Base-by-base conservation (phyloP, 2,888 invertebrate genomes). In the Anticlea derivata region DNA sequence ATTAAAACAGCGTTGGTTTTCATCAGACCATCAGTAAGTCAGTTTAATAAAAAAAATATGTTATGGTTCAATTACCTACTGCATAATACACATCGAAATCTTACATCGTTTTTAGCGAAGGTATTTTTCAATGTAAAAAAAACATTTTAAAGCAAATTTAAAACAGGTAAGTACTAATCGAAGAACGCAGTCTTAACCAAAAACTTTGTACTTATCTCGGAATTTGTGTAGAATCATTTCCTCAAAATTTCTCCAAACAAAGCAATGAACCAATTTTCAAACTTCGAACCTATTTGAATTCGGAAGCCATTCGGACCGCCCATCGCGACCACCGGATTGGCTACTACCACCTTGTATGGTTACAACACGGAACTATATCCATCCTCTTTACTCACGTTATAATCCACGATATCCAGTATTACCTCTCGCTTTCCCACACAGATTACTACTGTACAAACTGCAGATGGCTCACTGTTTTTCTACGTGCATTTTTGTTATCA, bases 391-490 rank as follows among this genome's bases (percentile, higher is more conserved):
- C 66, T 54, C 82, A 7, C 60, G 60, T 12, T n/a, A 46, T 47
- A 53, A 58, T 55, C 39, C 40, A 46, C 35, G 50, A 41, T 44
- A 22, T n/a, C 37, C 34, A 29, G 39, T 12, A 63, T 37, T 39
- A 61, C 45, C 50, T 85, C 83, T 74, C 82, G 52, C 64, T 88
- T 73, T 49, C 61, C 39, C 83, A 41, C 68, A 70, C 74, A 75
- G 80, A 80, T 79, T 77, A 77, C 68, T 70, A 75, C 72, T 69
- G 74, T 68, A 81, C 76, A 85, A 84, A 87, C 85, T 85, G 83
- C 80, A 75, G 73, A 84, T 83, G 78, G 83, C 76, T 83, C 82
- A 80, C 76, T 65, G 78, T 84, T 88, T 84, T 87, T 82, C 83
- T 83, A 84, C 82, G 69, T 78, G 73, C 64, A 70, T 75, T 75